Evolutionary conservation across 2,113 vertebrate genomes (phyloP), one percentile per base, ranked within the genome.

Genomic region (Orientallactaga bullata): DNA sequence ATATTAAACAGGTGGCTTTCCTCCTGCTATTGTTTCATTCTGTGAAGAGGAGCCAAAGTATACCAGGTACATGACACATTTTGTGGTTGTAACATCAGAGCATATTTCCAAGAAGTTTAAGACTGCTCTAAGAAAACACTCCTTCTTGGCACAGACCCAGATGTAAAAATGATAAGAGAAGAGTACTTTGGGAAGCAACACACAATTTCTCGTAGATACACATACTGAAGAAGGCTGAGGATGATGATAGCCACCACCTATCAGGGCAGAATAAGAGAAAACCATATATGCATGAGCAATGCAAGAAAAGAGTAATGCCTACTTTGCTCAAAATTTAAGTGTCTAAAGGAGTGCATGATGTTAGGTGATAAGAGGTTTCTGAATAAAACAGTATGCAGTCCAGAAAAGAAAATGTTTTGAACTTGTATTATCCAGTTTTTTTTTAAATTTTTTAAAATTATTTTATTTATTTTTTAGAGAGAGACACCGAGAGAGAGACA

Each of bases 341-440:
- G 17, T 61, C 21, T 83, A 82, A 87, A 9, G 37, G 76, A 47
- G 20, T 71, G 18, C 65, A 5, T 39, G 47, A 9, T 68, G 7
- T 63, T 73, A 15, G 10, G 28, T 39, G 37, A 55, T 37, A n/a
- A 42, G 58, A 82, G 81, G 30, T 89, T 88, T 77, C 51, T 71
- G 35, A 73, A 30, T 77, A 73, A 83, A 97, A 11, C 79, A 65
- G 84, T 7, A 32, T 82, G 77, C 20, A 39, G 13, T 96, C 71
- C 92, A 89, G 65, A 90, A 74, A 95, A 95, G 96, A 90, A 3
- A 61, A 96, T 89, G 60, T 77, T 97, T 97, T 96, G 85, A 63
- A 39, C 23, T 42, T 39, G 3, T 72, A 26, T 39, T 63, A 66
- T 32, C 3, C 18, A 80, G 7, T 2, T 1, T 60, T 66, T 16